Evolutionary conservation across 2,797 vertebrate species (phyloP).

Genomic region (Gymnoscopelus braueri): DNA sequence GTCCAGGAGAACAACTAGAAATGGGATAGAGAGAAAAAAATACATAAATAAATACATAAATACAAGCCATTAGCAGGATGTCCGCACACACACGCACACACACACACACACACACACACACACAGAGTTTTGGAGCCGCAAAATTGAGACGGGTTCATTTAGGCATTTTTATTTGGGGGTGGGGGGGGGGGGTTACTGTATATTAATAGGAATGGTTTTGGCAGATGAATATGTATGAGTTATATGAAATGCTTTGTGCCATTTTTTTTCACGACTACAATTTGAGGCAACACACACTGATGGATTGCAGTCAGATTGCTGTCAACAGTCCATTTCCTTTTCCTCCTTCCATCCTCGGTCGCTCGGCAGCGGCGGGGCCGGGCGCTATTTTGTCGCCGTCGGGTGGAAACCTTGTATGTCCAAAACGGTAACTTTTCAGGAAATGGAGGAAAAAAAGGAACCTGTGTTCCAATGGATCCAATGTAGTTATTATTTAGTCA

Average conservation of each 20-base stretch:
- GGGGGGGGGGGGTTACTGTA: neutral
- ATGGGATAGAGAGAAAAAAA: conserved; percentile 45
- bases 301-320: conserved; percentile 75
- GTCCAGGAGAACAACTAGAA: conserved; percentile 94
- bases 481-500: too few relatives aligned
- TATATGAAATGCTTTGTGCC: too few relatives aligned
- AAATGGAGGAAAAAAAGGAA: too few relatives aligned
- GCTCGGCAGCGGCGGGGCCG: too few relatives aligned
- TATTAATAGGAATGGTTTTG: conserved; percentile 54
- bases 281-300: conserved; percentile 55
- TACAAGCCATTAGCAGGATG: conserved; percentile 54
- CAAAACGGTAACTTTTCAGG: too few relatives aligned
- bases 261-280: conserved; percentile 44
- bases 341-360: neutral
- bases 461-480: too few relatives aligned
- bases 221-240: conserved; percentile 65
- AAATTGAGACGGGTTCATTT: conserved; percentile 68
- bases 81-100: conserved; percentile 48
- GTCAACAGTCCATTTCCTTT: conserved; percentile 66
- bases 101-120: conserved; percentile 57
- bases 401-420: too few relatives aligned
- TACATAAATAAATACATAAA: conserved; percentile 12
- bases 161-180: conserved; percentile 32
- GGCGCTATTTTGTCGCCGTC: too few relatives aligned
- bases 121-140: conserved; percentile 4